Conservation (phyloP, 2,113 vertebrate genomes). For the Acanthisitta chloris region DNA sequence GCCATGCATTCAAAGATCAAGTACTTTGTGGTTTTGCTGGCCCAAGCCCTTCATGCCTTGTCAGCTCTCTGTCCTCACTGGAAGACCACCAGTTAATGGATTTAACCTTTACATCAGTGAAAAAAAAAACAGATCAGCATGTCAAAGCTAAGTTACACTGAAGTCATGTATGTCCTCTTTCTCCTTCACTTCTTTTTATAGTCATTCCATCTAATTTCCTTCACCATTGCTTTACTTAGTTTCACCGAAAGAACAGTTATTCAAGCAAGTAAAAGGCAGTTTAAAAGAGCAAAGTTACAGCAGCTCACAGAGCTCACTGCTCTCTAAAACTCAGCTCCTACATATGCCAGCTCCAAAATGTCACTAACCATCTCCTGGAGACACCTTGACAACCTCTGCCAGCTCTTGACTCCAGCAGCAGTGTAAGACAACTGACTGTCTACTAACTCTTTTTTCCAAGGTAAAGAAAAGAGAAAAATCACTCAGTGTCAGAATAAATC, state of each 20-base stretch:
- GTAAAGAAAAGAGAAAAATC: background rate
- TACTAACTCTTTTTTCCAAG: background rate
- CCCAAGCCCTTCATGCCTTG: constrained; percentile 26
- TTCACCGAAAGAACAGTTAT: background rate
- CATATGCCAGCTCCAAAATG: background rate
- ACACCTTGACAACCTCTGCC: background rate
- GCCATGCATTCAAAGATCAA: constrained; percentile 12
- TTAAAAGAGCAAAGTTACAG: background rate
- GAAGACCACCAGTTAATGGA: constrained; percentile 39
- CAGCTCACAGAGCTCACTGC: background rate
- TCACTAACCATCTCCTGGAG: background rate
- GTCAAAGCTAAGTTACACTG: background rate
- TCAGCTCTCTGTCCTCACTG: constrained; percentile 7
- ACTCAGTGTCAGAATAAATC: background rate
- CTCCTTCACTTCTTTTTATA: constrained; percentile 33
- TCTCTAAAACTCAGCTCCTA: background rate
- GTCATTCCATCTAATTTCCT: background rate
- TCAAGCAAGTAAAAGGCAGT: background rate
- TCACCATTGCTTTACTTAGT: background rate
- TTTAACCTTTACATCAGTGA: constrained; percentile 37
- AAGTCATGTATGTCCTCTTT: background rate
- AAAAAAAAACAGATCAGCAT: background rate
- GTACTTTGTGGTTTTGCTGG: background rate
- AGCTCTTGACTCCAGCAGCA: background rate
- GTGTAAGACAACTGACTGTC: background rate